These are phyloP conservation scores for Norana najaformis DNA, from an alignment of 2,888 invertebrate genomes.

Conservation along the genomic window DNA sequence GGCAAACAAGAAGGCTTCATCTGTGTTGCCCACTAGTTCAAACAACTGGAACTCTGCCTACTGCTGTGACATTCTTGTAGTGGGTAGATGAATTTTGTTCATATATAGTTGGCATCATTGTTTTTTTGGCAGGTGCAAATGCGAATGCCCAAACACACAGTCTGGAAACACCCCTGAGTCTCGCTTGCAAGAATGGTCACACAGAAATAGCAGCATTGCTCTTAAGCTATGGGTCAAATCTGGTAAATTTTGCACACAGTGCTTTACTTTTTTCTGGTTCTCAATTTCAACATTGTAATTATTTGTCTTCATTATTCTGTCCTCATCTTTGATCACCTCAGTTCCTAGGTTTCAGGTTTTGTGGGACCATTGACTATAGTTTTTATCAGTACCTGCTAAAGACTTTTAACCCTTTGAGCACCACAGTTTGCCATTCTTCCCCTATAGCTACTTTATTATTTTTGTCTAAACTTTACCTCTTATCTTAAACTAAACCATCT, in stretches of 20 bases:
- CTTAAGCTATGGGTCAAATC: constrained; percentile 85
- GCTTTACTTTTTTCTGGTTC: not conserved
- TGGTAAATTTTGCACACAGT: not conserved
- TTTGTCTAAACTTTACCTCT: too few species aligned
- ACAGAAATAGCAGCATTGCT: constrained; percentile 92
- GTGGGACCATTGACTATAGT: too few species aligned
- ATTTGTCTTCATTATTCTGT: too few species aligned
- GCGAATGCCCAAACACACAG: not conserved
- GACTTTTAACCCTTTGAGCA: too few species aligned
- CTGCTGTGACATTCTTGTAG: not conserved
- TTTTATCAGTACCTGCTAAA: too few species aligned
- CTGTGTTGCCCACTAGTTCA: not conserved
- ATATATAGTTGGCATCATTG: not conserved
- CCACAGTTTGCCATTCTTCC: too few species aligned
- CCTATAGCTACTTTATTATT: too few species aligned
- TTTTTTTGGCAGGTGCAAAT: not conserved
- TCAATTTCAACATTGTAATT: too few species aligned
- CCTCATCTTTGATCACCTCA: too few species aligned
- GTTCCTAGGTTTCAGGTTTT: too few species aligned
- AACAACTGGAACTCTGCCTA: not conserved
- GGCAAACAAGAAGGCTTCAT: not conserved
- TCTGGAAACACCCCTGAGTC: not conserved
- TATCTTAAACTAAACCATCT: too few species aligned
- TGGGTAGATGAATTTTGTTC: not conserved
- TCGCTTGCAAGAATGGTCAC: constrained; percentile 96